Conservation (phyloP, 2,797 vertebrate species). For the Otus scops region DNA sequence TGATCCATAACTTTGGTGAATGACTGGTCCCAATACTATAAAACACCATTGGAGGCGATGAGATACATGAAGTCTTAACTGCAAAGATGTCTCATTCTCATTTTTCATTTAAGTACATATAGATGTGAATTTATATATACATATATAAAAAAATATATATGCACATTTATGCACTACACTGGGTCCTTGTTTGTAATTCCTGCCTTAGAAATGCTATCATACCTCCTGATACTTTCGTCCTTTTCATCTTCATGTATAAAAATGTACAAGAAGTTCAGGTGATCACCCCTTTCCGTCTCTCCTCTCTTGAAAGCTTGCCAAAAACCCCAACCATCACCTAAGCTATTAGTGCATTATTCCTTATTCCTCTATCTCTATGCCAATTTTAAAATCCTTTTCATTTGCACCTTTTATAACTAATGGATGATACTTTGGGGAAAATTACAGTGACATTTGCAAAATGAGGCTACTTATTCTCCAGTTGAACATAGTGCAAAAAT, state of each 20-base stretch:
- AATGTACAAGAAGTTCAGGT: not conserved
- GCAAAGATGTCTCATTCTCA: not conserved
- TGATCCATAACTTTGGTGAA: not conserved
- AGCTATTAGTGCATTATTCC: slow-evolving; percentile 35
- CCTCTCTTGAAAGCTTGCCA: not conserved
- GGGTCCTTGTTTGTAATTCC: not conserved
- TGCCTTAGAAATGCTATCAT: not conserved
- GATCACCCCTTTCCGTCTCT: not conserved
- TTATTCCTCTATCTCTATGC: not conserved
- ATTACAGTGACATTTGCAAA: slow-evolving; percentile 68
- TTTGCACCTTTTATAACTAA: slow-evolving; percentile 65
- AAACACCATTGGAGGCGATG: not conserved
- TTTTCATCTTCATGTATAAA: not conserved
- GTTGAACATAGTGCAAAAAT: slow-evolving; percentile 38
- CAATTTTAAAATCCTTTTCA: slow-evolving; percentile 50
- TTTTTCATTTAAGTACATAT: not conserved
- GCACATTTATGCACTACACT: not conserved
- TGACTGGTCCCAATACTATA: not conserved
- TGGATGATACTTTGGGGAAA: slow-evolving; percentile 64
- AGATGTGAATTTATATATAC: not conserved
- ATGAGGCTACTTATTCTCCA: slow-evolving; percentile 62
- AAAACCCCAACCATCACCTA: slow-evolving; percentile 19
- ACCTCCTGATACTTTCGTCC: not conserved
- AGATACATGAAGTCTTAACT: not conserved
- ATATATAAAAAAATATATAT: not conserved